phyloP scores from a whole-genome alignment of 2,888 invertebrate genomes.

The Brachyopa scutellaris region DNA sequence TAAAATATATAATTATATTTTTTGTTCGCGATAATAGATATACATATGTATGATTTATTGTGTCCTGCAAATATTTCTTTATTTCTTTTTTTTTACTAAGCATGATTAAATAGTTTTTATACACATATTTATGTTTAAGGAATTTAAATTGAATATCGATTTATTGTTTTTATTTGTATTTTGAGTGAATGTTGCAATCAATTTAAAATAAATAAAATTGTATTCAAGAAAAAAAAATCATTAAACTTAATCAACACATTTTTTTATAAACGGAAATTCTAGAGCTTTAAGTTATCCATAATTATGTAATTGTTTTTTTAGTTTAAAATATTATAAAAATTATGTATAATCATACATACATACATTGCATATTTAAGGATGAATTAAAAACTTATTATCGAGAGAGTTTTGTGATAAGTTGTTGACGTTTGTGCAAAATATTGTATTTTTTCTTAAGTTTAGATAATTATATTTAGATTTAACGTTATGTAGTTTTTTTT shows the following conservation, averaged over 20 bases:
- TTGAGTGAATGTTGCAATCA: conserved; percentile 55
- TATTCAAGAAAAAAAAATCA: conserved; percentile 10
- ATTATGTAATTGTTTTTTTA: conserved; percentile 28
- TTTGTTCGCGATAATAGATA: no score
- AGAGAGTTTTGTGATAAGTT: conserved; percentile 68
- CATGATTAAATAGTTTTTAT: conserved; percentile 12
- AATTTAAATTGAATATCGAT: conserved; percentile 8
- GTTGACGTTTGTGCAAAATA: conserved; percentile 60
- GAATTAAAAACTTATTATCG: conserved; percentile 41
- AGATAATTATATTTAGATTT: neutral
- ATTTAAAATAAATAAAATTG: conserved; percentile 1
- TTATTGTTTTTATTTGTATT: conserved; percentile 23
- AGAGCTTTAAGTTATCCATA: conserved; percentile 32
- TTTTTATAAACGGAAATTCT: conserved; percentile 32
- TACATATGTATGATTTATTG: conserved; percentile 12
- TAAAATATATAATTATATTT: no score
- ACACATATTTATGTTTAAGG: conserved; percentile 29
- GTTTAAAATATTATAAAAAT: conserved; percentile 21
- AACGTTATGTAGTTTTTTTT: neutral
- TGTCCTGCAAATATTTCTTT: conserved; percentile 17
- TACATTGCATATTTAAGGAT: neutral
- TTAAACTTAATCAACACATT: conserved; percentile 28
- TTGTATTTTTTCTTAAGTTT: conserved; percentile 34
- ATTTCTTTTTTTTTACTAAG: conserved; percentile 17
- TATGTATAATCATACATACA: neutral